Conservation (phyloP, 2,888 invertebrate species). For the Amphipyra berbera region DNA sequence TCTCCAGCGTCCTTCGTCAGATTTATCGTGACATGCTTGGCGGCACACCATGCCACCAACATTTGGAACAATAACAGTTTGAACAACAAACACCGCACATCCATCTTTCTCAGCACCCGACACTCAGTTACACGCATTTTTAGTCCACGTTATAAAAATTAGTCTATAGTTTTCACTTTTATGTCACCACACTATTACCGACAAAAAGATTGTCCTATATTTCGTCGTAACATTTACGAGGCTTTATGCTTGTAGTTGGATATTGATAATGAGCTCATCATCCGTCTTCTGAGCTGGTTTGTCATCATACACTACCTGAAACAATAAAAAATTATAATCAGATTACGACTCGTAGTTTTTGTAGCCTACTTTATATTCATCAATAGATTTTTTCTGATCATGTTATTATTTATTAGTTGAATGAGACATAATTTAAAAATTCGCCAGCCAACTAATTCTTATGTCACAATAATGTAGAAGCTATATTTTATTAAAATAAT, state of each 20-base stretch:
- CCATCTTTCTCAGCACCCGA: conserved; percentile 81
- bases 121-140: conserved; percentile 77
- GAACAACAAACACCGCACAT: conserved; percentile 82
- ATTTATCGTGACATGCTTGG: conserved; percentile 78
- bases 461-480: conserved; percentile 27
- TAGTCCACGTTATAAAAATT: conserved; percentile 62
- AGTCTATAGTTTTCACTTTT: conserved; percentile 55
- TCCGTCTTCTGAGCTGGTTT: conserved; percentile 75
- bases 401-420: conserved; percentile 14
- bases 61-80: conserved; percentile 85
- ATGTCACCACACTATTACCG: conserved; percentile 57
- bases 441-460: conserved; percentile 7
- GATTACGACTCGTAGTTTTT: conserved; percentile 20
- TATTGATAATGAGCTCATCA: conserved; percentile 77
- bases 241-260: conserved; percentile 85
- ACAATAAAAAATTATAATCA: conserved; percentile 65
- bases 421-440: conserved; percentile 19
- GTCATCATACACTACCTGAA: conserved; percentile 86
- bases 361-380: conserved; percentile 19
- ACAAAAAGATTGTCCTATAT: conserved; percentile 47
- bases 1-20: conserved; percentile 64
- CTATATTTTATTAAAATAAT: conserved; percentile 3
- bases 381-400: conserved; percentile 19
- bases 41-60: conserved; percentile 82
- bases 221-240: conserved; percentile 64